Evolutionary conservation across 2,888 invertebrate species (phyloP), one percentile per base, ranked within the genome.

Genomic region (Steinernema scapterisci): DNA sequence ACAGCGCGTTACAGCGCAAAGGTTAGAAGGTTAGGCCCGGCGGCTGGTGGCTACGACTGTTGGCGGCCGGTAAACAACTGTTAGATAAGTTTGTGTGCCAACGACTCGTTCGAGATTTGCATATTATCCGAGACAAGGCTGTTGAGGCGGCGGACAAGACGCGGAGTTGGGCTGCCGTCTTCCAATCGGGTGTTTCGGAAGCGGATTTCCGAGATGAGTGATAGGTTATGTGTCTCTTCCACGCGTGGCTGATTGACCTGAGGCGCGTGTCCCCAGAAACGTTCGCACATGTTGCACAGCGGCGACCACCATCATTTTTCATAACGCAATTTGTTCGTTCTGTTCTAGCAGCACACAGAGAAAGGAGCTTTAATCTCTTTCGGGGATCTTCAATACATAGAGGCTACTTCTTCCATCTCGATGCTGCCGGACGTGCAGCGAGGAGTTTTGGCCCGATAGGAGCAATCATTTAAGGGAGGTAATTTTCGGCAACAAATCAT

Each of bases 381-480:
- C 52, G 21, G 16, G 25, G 63, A 63, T 63, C 63, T 63, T 63
- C 63, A 31, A 63, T n/a, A n/a, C n/a, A n/a, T 63, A 31, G 63
- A 63, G 13, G 31, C 63, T 31, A 31, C 63, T 63, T 63, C 27
- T 63, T 63, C 63, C 63, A 63, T 63, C 63, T 31, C 63, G 9
- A 31, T 31, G 38, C 38, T 38, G 38, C 38, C 38, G 13, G 63
- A 21, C 63, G 63, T 25, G 63, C 63, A 16, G 63, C 25, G 16
- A n/a, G 38, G 38, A 63, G 63, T 63, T 27, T 27, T 63, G 63
- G 63, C 63, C 63, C 31, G 63, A 63, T 31, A 63, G 63, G 31
- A 27, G 63, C 63, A 63, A 63, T 63, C 63, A 63, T 27, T 63
- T 63, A 63, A 31, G 63, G 31, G 63, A 63, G 63, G 63, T 63